Evolutionary conservation across 2,888 invertebrate species (phyloP), one percentile per base, ranked within the genome.

Genomic region (Caenorhabditis japonica): DNA sequence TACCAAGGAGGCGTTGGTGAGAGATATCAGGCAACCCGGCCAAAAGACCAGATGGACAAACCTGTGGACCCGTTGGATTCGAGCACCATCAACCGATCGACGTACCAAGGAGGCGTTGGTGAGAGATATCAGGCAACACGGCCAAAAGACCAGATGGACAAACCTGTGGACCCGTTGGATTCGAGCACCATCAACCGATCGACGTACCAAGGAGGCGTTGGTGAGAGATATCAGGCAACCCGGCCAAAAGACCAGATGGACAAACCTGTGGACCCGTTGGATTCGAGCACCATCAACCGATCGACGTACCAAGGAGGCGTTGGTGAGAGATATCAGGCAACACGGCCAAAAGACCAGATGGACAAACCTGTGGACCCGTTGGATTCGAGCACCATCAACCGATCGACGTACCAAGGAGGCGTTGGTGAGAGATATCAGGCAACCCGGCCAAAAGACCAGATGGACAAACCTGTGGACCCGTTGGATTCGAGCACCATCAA

Each of bases 1-100:
- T 58, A 58, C 36, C 58, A 58, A 58, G 58, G 58, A 13, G 58
- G 58, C 1, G 25, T 33, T 23, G 58, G 58, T 1, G 58, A 58
- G n/a, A 46, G 58, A 23, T 58, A 36, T 25, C 46, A 46, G 15
- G 34, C 58, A 13, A 46, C 36, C 1, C 19, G 58, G 7, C 58
- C 58, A 5, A 58, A 58, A 19, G 58, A 58, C 36, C 23, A 23
- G 23, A 21, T 58, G n/a, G 58, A 58, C 23, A 30, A 34, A 33
- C 46, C 58, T n/a, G 47, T 13, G n/a, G 58, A 58, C 25, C 25
- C 58, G 4, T 15, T 58, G 2, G 58, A 58, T 25, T 41, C 43
- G 3, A 46, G 19, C 17, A 58, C 58, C 21, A 46, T 58, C 58
- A 58, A 58, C 15, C 30, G 58, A 15, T n/a, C 23, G 2, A 58